Evolutionary conservation across 2,113 vertebrate genomes (phyloP), one percentile per base, ranked within the genome.

Genomic region (Campylomormyrus tamandua): DNA sequence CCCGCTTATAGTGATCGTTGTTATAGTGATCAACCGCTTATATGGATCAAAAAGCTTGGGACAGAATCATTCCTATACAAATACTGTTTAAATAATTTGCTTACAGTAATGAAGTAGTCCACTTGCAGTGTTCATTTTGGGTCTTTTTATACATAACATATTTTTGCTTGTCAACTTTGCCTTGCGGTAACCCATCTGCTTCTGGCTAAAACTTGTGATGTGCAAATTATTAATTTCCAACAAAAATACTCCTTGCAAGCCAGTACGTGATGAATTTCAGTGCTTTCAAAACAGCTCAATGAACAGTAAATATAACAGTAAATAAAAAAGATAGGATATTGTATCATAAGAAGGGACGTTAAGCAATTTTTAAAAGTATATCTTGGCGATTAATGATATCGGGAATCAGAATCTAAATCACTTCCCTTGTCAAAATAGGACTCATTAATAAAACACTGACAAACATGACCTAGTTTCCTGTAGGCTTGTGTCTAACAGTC

Each of bases 371-470:
- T 31, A 0, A 4, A 27, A 27, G 11, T 3, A 31, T 27, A 66
- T 27, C 8, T 27, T 31, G 62, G 3, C n/a, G n/a, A 66, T 11
- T 27, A 27, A 4, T 66, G 58, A 8, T 27, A 45, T n/a, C 27
- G 4, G 45, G 70, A 31, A 27, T 80, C 21, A n/a, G 27, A 46
- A 53, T 53, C 42, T 7, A 83, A 85, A 27, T 27, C 42, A 46
- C 19, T 15, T 9, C 53, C 31, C 80, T 46, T 39, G 10, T 89
- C 70, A 39, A 39, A 80, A 46, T 48, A 89, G 89, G 52, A 85
- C 50, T 66, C 58, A 89, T 91, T 42, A 90, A 89, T 91, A 91
- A 91, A 86, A 85, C 87, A 90, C 15, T 58, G 70, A 87, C 86
- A 48, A 77, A 87, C 52, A 45, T 91, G 89, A 31, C 91, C 91